Evolutionary conservation across 1,140 invertebrate genomes (phyloP).

Genomic region (Euura lappo): DNA sequence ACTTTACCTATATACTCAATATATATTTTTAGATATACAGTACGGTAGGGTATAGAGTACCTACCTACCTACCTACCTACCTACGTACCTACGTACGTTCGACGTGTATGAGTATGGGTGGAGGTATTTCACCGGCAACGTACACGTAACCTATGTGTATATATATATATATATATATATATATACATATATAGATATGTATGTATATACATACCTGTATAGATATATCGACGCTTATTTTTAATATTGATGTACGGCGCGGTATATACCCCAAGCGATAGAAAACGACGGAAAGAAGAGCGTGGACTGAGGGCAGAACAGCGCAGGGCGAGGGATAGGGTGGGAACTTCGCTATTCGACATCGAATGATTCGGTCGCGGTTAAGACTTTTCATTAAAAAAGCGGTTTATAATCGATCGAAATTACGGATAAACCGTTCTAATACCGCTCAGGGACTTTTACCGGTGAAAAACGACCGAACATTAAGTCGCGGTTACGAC

Average conservation of each 20-base stretch:
- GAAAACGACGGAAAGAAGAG: constrained; percentile 1
- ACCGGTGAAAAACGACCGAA: not conserved
- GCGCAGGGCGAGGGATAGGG: not conserved
- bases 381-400: too few relatives aligned
- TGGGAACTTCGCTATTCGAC: not conserved
- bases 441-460: too few relatives aligned
- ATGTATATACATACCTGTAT: constrained; percentile 16
- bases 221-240: constrained; percentile 31
- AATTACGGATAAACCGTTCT: too few relatives aligned
- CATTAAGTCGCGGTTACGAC: not conserved
- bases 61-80: not conserved
- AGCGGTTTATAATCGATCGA: too few relatives aligned
- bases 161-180: not conserved
- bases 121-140: not conserved
- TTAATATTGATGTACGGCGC: constrained; percentile 29
- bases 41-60: not conserved
- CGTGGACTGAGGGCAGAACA: not conserved
- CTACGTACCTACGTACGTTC: too few relatives aligned
- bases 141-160: not conserved
- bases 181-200: constrained; percentile 10
- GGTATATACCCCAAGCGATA: not conserved
- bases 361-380: not conserved
- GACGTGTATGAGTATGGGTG: not conserved
- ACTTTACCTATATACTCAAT: constrained; percentile 9
- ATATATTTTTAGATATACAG: not conserved